Conservation (phyloP, 2,797 vertebrate species). For the Aeoliscus strigatus region DNA sequence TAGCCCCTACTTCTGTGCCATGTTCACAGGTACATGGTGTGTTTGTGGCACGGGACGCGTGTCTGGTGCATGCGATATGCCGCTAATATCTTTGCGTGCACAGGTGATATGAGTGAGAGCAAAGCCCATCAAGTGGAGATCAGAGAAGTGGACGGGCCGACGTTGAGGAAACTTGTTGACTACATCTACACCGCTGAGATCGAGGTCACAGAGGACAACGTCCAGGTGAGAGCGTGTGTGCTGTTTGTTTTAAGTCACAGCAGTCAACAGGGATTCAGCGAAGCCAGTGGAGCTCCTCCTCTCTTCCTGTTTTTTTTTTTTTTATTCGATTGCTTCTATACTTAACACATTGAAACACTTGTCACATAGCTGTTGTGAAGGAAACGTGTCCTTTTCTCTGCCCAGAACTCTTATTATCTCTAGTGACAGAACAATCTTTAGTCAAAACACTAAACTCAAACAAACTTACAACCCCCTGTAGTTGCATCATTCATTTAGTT, state of each 20-base stretch:
- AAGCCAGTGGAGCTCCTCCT: background rate
- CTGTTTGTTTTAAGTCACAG: too few relatives aligned
- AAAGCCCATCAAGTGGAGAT: conserved; percentile 94
- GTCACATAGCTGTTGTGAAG: background rate
- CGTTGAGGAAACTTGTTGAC: conserved; percentile 87
- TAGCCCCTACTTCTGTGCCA: conserved; percentile 96
- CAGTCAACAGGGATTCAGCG: too few relatives aligned
- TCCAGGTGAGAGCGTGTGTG: conserved; percentile 78
- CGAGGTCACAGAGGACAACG: conserved; percentile 93
- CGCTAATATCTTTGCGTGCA: conserved; percentile 1
- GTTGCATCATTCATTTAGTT: too few relatives aligned
- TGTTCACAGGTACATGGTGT: conserved; percentile 89
- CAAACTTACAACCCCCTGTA: background rate
- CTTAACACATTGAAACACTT: conserved; percentile 1
- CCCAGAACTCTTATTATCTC: conserved; percentile 8
- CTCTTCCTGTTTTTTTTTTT: background rate
- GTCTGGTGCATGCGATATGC: background rate
- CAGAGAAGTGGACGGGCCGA: conserved; percentile 90
- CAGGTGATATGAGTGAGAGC: conserved; percentile 97
- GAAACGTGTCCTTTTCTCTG: conserved; percentile 18
- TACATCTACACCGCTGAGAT: conserved; percentile 96
- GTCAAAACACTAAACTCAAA: too few relatives aligned
- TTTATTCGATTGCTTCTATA: conserved; percentile 7
- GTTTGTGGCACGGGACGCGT: conserved; percentile 1
- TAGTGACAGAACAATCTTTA: background rate